A percentile compares a stretch with the other conserved stretches of the same genome.
Evolutionary conservation across 2,888 invertebrate genomes (phyloP).

Genomic region (Dicyrtomina minuta): DNA sequence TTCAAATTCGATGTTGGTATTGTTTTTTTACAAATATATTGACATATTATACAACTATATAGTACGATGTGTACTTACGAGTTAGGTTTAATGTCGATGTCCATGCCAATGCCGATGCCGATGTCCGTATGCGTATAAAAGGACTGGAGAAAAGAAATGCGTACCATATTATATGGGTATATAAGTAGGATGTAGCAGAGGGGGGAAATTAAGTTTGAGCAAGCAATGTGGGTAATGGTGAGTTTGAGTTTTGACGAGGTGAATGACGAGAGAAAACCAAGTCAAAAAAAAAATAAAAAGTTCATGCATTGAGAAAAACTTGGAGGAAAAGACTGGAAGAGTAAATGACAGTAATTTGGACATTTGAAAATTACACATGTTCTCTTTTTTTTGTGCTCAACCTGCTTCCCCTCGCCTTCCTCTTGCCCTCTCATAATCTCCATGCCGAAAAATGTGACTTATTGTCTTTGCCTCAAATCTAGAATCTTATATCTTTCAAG

Average conservation of each 20-base stretch:
- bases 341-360: slow-evolving; percentile 38
- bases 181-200: too few species aligned
- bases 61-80: too few species aligned
- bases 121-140: too few species aligned
- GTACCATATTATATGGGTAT: too few species aligned
- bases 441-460: slow-evolving; percentile 35
- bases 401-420: slow-evolving; percentile 17
- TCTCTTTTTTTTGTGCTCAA: slow-evolving; percentile 23
- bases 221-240: slow-evolving; percentile 4
- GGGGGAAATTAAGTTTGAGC: not conserved
- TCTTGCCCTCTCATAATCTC: slow-evolving; percentile 33
- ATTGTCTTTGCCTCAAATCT: slow-evolving; percentile 30
- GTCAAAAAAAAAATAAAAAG: slow-evolving; percentile 2
- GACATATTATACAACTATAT: too few species aligned
- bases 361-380: slow-evolving; percentile 33
- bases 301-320: not conserved
- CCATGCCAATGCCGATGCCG: too few species aligned
- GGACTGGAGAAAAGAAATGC: too few species aligned
- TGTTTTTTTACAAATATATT: too few species aligned
- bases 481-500: too few species aligned
- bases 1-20: too few species aligned
- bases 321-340: not conserved
- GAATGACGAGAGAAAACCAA: slow-evolving; percentile 12
- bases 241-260: not conserved
- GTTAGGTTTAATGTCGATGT: too few species aligned